phyloP scores from a whole-genome alignment of 2,888 invertebrate genomes.

The Flexamia atlantica region DNA sequence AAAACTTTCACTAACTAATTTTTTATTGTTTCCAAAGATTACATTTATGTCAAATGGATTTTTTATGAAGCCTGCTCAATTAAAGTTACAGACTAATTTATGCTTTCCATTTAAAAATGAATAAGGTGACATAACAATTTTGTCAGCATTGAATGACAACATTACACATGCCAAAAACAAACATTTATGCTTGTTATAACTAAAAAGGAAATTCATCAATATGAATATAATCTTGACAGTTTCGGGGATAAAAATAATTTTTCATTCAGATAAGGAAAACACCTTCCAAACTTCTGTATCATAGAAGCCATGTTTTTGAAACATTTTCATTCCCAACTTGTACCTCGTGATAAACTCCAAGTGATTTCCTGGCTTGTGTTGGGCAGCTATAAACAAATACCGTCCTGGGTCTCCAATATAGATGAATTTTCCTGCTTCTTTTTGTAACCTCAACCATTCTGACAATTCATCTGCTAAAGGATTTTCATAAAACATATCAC shows the following conservation, averaged over 20 bases:
- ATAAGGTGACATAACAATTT: too few species aligned
- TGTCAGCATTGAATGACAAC: too few species aligned
- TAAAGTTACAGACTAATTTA: too few species aligned
- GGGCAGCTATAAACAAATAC: conserved; percentile 22
- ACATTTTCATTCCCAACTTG: conserved; percentile 35
- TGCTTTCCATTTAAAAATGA: too few species aligned
- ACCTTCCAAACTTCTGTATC: conserved; percentile 42
- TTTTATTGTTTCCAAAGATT: too few species aligned
- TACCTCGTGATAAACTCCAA: conserved; percentile 21
- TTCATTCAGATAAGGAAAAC: conserved; percentile 13
- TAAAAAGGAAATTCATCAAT: too few species aligned
- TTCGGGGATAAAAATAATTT: background rate
- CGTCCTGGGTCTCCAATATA: conserved; percentile 51
- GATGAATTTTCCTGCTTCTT: conserved; percentile 18
- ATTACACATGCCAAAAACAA: too few species aligned
- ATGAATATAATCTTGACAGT: too few species aligned
- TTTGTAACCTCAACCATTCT: conserved; percentile 24
- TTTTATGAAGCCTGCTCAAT: too few species aligned
- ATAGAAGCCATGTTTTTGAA: background rate
- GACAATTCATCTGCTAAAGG: conserved; percentile 13
- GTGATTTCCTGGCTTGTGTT: conserved; percentile 12
- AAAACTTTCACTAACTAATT: too few species aligned
- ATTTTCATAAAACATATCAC: conserved; percentile 51
- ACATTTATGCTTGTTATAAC: too few species aligned
- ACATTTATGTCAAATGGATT: too few species aligned